Evolutionary conservation across 2,888 invertebrate species (phyloP), one percentile per base, ranked within the genome.

Genomic region (Theodoxus fluviatilis): DNA sequence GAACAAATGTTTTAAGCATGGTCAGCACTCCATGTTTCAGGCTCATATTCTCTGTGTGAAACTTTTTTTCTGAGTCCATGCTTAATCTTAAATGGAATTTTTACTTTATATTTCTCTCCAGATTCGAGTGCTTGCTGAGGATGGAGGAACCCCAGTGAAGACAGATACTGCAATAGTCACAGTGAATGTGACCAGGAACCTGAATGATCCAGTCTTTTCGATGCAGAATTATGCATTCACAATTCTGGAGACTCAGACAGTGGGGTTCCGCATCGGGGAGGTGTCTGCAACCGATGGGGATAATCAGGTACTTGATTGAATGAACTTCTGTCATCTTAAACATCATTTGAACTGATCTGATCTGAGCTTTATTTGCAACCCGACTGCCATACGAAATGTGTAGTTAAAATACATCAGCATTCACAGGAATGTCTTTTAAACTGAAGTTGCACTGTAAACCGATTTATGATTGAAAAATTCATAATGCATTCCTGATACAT

Each of bases 81-180:
- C n/a, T n/a, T n/a, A n/a, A n/a, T n/a, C n/a, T n/a, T n/a, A n/a
- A 25, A 28, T 37, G 35, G 18, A 40, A 43, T 68, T 65, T 68
- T 25, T 67, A 49, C 25, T 6, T 55, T 9, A 9, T n/a, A 18
- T 52, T 22, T 33, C n/a, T 35, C 35, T 71, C 31, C 71, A 79
- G 78, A 67, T 79, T 22, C 73, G 78, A 22, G 73, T 80, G 9
- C 43, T 72, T 9, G 80, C 74, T 0, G 38, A 65, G 37, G 81
- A 81, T 71, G 73, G 73, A 3, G 80, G 80, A 9, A 67, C 43
- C 12, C 77, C 78, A 15, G 49, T 76, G 0, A 71, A 47, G 35
- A 67, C 68, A 0, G 73, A 67, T n/a, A 77, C 74, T 31, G 65
- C 74, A 43, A 31, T 74, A 6, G 69, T 78, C 3, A 63, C 35